A percentile compares a stretch with the other conserved stretches of the same genome.
Conservation (phyloP, 2,888 invertebrate genomes). For the Drosophila nigricruria region DNA sequence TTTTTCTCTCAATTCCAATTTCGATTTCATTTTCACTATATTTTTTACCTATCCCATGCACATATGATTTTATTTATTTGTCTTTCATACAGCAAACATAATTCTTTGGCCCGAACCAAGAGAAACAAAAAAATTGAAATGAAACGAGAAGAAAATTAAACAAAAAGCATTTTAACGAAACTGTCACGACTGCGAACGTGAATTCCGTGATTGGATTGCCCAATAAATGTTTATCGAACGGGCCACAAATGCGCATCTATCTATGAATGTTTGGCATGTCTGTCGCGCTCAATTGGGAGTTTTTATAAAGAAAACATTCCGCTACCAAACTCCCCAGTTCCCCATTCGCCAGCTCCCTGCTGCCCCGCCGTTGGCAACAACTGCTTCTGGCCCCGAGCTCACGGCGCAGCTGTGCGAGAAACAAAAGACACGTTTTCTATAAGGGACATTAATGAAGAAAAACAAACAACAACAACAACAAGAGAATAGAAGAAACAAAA, state of each 20-base stretch:
- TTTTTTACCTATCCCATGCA: slow-evolving; percentile 24
- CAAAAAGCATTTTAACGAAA: slow-evolving; percentile 74
- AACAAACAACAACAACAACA: slow-evolving; percentile 30
- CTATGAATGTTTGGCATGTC: slow-evolving; percentile 68
- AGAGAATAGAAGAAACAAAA: slow-evolving; percentile 3
- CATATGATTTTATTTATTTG: slow-evolving; percentile 55
- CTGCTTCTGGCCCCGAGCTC: slow-evolving; percentile 10
- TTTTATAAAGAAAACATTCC: slow-evolving; percentile 63
- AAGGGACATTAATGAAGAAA: slow-evolving; percentile 65
- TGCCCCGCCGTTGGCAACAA: neutral
- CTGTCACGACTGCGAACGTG: slow-evolving; percentile 76
- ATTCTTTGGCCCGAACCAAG: slow-evolving; percentile 43
- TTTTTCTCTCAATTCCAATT: slow-evolving; percentile 11
- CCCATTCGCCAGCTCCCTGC: slow-evolving; percentile 17
- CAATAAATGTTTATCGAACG: slow-evolving; percentile 81
- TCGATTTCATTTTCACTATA: slow-evolving; percentile 16
- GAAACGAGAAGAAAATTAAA: slow-evolving; percentile 49
- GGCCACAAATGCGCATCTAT: slow-evolving; percentile 70
- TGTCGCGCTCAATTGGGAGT: slow-evolving; percentile 55
- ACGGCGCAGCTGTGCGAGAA: slow-evolving; percentile 51
- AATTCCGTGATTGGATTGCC: slow-evolving; percentile 79
- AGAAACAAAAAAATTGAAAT: slow-evolving; percentile 26
- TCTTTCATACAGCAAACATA: slow-evolving; percentile 58
- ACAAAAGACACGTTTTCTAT: slow-evolving; percentile 76
- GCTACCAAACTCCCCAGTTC: slow-evolving; percentile 41